Evolutionary conservation across 2,888 invertebrate species (phyloP).

Genomic region (Therioaphis trifolii): DNA sequence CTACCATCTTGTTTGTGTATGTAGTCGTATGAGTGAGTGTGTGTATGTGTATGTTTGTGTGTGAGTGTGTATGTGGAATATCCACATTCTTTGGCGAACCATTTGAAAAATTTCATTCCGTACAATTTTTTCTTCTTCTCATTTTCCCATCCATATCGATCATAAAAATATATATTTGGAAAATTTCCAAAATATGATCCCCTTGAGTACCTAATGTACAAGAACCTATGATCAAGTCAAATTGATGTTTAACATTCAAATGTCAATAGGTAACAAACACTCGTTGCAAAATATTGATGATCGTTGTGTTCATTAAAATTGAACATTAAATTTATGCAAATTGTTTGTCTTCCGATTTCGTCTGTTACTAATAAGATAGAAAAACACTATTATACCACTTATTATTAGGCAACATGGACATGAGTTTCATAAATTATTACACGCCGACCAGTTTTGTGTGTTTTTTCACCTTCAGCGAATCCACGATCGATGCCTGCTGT

Average conservation of each 20-base stretch:
- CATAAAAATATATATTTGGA: conserved; percentile 49
- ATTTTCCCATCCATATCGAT: conserved; percentile 53
- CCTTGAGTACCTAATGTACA: too few species aligned
- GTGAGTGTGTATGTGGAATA: conserved; percentile 60
- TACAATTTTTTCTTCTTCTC: conserved; percentile 57
- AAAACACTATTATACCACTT: conserved; percentile 9
- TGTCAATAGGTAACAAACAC: neutral
- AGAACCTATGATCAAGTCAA: too few species aligned
- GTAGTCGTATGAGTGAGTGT: conserved; percentile 21
- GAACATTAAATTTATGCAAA: conserved; percentile 2
- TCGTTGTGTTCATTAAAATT: neutral
- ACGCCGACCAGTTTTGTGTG: conserved; percentile 51
- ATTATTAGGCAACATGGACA: conserved; percentile 39
- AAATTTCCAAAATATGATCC: conserved; percentile 44
- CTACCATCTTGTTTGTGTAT: conserved; percentile 57
- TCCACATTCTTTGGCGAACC: conserved; percentile 62
- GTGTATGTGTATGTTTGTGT: too few species aligned
- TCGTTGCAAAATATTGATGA: neutral
- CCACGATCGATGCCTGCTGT: conserved; percentile 25
- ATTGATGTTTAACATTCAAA: neutral
- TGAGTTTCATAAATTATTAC: conserved; percentile 44
- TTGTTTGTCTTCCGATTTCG: neutral
- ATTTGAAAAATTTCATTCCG: conserved; percentile 58
- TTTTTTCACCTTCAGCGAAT: conserved; percentile 54
- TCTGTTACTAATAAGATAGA: neutral